A percentile compares a stretch with the other conserved stretches of the same genome.
Conservation (phyloP, 2,888 invertebrate species). For the Erebia aethiops region DNA sequence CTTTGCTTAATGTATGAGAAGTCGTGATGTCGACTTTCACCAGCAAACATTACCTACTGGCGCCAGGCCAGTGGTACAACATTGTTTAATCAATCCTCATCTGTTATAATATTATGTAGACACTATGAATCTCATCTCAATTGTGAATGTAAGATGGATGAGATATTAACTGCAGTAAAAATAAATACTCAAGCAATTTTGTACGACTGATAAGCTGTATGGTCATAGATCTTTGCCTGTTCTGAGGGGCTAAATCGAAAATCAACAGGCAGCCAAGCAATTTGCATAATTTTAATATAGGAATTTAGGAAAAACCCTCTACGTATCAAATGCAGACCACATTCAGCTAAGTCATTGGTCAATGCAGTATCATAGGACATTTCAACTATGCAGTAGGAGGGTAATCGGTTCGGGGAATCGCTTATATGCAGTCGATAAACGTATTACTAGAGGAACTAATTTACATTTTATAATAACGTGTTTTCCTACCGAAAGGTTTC, state of each 20-base stretch:
- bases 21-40: conserved; percentile 79
- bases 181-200: neutral
- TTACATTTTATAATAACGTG: too few relatives aligned
- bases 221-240: too few relatives aligned
- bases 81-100: conserved; percentile 19
- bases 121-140: neutral
- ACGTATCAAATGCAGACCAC: neutral
- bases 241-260: too few relatives aligned
- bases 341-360: neutral
- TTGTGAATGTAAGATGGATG: neutral
- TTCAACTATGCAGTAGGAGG: neutral
- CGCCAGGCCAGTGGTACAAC: conserved; percentile 49
- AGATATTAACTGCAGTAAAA: neutral
- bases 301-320: neutral
- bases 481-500: too few relatives aligned
- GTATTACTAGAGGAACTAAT: too few relatives aligned
- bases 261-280: too few relatives aligned
- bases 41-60: conserved; percentile 66
- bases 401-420: neutral
- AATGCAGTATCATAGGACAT: neutral
- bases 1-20: conserved; percentile 72
- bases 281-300: neutral
- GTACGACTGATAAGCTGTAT: neutral
- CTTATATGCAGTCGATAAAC: too few relatives aligned
- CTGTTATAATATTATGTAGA: neutral